These are phyloP conservation scores for Bostrychus sinensis DNA, from an alignment of 2,113 vertebrate genomes.

Conservation along the genomic window DNA sequence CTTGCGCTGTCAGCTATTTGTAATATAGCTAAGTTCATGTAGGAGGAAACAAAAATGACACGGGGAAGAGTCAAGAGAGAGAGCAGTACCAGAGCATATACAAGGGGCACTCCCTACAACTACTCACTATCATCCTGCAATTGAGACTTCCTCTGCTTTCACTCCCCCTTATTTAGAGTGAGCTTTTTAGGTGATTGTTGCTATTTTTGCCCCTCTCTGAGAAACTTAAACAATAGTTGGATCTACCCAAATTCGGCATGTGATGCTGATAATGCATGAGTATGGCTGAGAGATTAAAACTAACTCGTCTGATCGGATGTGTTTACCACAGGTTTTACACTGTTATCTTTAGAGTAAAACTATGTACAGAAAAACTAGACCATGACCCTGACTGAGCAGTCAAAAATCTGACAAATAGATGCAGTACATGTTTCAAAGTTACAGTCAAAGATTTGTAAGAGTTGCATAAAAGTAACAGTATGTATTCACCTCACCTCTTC, in stretches of 20 bases:
- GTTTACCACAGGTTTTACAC: too few relatives aligned
- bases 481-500: not conserved
- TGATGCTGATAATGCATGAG: not conserved
- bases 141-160: conserved; percentile 67
- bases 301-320: not conserved
- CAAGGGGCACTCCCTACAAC: conserved; percentile 58
- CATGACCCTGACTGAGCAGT: not conserved
- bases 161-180: not conserved
- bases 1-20: conserved; percentile 47
- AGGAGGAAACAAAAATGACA: conserved; percentile 72
- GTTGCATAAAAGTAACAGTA: not conserved
- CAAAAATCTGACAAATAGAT: not conserved
- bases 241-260: not conserved
- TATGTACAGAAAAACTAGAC: too few relatives aligned
- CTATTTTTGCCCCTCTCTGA: not conserved
- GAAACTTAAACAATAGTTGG: not conserved
- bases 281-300: too few relatives aligned
- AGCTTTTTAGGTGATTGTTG: not conserved
- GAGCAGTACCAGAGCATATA: not conserved
- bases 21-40: conserved; percentile 45
- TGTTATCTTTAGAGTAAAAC: not conserved
- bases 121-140: conserved; percentile 27
- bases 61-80: conserved; percentile 29
- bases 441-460: not conserved
- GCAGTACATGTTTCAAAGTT: not conserved